Percentiles rank a stretch among this genome's conserved stretches.
These are phyloP conservation scores for Pycnomerus fuliginosus DNA, from an alignment of 2,888 invertebrate species.

Conservation along the genomic window DNA sequence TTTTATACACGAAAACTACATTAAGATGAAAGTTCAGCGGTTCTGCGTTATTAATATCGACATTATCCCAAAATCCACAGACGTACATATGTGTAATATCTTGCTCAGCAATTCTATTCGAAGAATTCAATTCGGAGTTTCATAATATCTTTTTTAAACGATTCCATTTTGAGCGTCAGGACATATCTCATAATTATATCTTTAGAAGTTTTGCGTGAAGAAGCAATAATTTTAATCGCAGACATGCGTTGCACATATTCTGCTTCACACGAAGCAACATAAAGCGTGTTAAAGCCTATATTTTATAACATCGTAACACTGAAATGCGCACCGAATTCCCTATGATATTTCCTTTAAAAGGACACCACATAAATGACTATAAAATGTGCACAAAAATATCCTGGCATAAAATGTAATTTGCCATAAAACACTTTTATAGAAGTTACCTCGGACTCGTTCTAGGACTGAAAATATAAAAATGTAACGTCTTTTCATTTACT, in stretches of 20 bases:
- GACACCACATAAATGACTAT: conserved; percentile 14
- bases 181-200: no score
- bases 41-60: no score
- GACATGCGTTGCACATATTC: conserved; percentile 3
- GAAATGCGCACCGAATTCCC: conserved; percentile 10
- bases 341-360: conserved; percentile 5
- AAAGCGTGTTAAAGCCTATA: conserved; percentile 5
- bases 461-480: neutral
- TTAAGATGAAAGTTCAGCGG: no score
- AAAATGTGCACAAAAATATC: conserved; percentile 7
- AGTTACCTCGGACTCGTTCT: neutral
- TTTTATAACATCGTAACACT: conserved; percentile 12
- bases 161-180: no score
- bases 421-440: conserved; percentile 12
- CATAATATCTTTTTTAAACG: no score
- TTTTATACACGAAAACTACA: no score
- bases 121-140: no score
- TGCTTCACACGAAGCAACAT: conserved; percentile 6
- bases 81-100: no score
- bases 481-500: no score
- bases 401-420: conserved; percentile 5
- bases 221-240: conserved; percentile 12
- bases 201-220: neutral
- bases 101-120: no score
- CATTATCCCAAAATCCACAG: no score